Percentiles rank a stretch among this genome's conserved stretches.
Evolutionary conservation across 2,113 vertebrate genomes (phyloP).

Genomic region (Albula goreensis): DNA sequence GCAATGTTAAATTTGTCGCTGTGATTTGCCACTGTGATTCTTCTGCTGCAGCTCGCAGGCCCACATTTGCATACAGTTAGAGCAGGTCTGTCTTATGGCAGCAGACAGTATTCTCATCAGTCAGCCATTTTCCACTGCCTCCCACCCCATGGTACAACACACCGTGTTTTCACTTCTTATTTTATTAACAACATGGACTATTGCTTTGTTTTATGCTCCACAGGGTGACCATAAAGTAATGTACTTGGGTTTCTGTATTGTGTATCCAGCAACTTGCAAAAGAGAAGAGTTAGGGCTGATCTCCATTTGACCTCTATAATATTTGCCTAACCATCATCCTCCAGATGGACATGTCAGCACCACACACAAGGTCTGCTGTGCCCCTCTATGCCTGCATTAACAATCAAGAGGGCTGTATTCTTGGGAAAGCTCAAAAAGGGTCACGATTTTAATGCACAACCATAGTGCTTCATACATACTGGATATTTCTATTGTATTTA

Average conservation of each 20-base stretch:
- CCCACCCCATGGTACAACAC: too few species aligned
- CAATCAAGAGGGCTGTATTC: too few species aligned
- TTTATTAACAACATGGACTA: neutral
- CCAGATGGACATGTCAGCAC: neutral
- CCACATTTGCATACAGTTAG: constrained; percentile 73
- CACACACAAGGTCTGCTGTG: neutral
- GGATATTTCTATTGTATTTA: neutral
- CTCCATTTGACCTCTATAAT: constrained; percentile 55
- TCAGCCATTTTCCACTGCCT: neutral
- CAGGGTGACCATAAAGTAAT: neutral
- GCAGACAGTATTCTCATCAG: constrained; percentile 57
- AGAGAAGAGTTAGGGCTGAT: constrained; percentile 35
- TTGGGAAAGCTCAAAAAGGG: neutral
- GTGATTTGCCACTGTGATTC: constrained; percentile 39
- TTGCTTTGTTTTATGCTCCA: neutral
- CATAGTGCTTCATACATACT: neutral
- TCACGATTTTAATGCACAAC: neutral
- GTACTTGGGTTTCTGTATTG: neutral
- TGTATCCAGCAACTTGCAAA: neutral
- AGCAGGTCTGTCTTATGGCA: constrained; percentile 49
- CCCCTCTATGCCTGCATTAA: neutral
- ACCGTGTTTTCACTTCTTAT: too few species aligned
- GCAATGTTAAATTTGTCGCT: neutral
- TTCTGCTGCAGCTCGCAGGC: constrained; percentile 48
- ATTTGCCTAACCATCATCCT: constrained; percentile 66